Evolutionary conservation across 2,797 vertebrate species (phyloP).

Genomic region (Pseudochromis fuscus): DNA sequence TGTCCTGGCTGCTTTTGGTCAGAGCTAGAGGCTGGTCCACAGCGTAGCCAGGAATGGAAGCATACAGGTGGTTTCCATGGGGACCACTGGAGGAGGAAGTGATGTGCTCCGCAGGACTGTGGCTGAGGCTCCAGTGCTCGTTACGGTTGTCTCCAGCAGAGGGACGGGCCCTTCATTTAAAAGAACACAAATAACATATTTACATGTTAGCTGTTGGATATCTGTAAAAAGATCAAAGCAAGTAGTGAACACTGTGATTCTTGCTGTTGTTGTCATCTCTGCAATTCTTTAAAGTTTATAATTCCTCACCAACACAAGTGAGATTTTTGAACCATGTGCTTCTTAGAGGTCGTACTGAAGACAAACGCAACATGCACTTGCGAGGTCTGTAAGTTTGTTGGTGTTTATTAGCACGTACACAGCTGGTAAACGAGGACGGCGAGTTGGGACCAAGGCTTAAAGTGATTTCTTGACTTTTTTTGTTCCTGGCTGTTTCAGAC

Average conservation of each 20-base stretch:
- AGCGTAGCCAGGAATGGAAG: slow-evolving; percentile 88
- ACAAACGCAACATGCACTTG: too few species aligned
- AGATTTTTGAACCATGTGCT: too few species aligned
- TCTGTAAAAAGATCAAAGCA: background rate
- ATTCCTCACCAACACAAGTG: too few species aligned
- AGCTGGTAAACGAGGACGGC: too few species aligned
- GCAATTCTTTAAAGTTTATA: background rate
- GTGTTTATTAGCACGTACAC: too few species aligned
- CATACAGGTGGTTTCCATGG: slow-evolving; percentile 88
- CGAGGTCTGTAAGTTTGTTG: too few species aligned
- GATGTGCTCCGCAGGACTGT: slow-evolving; percentile 89
- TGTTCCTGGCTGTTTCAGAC: background rate
- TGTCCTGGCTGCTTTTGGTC: slow-evolving; percentile 91
- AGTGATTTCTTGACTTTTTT: too few species aligned
- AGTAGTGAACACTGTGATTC: background rate
- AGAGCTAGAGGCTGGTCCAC: slow-evolving; percentile 94
- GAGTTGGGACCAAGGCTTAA: too few species aligned
- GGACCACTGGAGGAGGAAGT: slow-evolving; percentile 89
- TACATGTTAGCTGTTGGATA: background rate
- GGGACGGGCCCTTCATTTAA: slow-evolving; percentile 85
- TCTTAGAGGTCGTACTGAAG: too few species aligned
- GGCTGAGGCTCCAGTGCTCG: slow-evolving; percentile 90
- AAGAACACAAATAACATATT: slow-evolving; percentile 18
- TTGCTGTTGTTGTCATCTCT: background rate
- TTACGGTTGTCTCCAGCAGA: slow-evolving; percentile 91